Conservation (phyloP, 2,888 invertebrate species). For the Microdon myrmicae region DNA sequence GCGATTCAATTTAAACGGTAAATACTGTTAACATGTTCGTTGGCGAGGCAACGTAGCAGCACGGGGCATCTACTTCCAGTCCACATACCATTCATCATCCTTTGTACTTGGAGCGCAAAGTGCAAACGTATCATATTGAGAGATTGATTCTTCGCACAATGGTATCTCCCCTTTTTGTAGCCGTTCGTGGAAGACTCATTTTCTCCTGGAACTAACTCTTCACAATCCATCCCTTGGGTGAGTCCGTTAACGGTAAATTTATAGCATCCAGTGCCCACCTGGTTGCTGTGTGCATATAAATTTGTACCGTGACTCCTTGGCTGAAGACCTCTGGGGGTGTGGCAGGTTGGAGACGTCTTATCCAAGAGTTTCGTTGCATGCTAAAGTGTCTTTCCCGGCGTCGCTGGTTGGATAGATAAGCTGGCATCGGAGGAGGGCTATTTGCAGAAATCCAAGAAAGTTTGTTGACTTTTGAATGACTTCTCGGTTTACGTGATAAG, state of each 20-base stretch:
- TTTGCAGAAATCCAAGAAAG: constrained; percentile 60
- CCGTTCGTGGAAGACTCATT: neutral
- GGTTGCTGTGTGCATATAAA: constrained; percentile 30
- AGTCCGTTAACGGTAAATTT: constrained; percentile 10
- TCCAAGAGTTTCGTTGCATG: constrained; percentile 49
- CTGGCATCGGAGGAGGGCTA: constrained; percentile 53
- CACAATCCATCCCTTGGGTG: no score
- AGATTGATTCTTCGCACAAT: constrained; percentile 31
- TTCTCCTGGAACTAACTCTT: constrained; percentile 16
- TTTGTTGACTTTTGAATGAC: constrained; percentile 67
- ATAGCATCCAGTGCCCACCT: constrained; percentile 42
- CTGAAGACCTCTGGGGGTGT: constrained; percentile 54
- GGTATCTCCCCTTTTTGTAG: neutral
- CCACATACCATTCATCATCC: constrained; percentile 16
- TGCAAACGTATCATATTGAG: constrained; percentile 32
- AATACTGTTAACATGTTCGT: constrained; percentile 14
- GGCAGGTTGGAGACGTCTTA: constrained; percentile 20
- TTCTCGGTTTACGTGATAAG: constrained; percentile 63
- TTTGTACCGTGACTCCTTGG: constrained; percentile 24
- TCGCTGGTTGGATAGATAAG: constrained; percentile 38
- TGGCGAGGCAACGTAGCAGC: neutral
- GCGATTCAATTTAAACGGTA: constrained; percentile 15
- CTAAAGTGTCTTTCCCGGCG: constrained; percentile 41
- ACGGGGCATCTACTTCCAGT: neutral
- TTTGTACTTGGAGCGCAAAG: constrained; percentile 12